These are phyloP conservation scores for Paradisaea rubra DNA, from an alignment of 2,113 vertebrate genomes.

Conservation along the genomic window DNA sequence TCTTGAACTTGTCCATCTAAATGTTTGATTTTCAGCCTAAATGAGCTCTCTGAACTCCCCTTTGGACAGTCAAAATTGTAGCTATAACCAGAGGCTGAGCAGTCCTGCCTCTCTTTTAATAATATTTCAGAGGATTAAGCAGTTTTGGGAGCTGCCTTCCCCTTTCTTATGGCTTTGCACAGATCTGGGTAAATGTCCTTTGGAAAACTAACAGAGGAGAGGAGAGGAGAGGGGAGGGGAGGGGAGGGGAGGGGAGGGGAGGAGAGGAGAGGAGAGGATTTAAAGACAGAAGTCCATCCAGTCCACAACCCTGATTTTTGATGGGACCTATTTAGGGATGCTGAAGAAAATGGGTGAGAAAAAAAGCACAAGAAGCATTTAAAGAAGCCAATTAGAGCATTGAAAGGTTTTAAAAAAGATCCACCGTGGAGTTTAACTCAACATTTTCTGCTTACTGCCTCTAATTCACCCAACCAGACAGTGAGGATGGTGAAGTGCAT, in stretches of 20 bases:
- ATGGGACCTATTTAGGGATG: not conserved
- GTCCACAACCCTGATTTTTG: not conserved
- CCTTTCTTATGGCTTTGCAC: not conserved
- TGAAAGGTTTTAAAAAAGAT: not conserved
- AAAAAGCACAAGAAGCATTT: not conserved
- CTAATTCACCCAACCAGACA: not conserved
- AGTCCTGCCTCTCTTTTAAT: not conserved
- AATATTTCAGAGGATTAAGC: not conserved
- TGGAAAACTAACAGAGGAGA: not conserved
- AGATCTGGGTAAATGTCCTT: not conserved
- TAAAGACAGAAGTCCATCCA: not conserved
- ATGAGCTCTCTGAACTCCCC: not conserved
- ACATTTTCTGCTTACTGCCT: not conserved
- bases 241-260: too few species aligned
- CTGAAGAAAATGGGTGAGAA: not conserved
- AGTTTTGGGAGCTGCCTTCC: not conserved
- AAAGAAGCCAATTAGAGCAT: not conserved
- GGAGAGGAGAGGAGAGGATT: rapidly evolving
- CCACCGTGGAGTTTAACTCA: not conserved
- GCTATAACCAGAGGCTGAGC: not conserved
- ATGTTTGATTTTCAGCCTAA: not conserved
- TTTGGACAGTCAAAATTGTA: not conserved
- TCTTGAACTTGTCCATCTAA: not conserved
- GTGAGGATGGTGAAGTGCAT: not conserved
- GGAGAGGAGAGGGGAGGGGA: too few species aligned